phyloP scores from a whole-genome alignment of 1,140 invertebrate species.

The Mya arenaria region DNA sequence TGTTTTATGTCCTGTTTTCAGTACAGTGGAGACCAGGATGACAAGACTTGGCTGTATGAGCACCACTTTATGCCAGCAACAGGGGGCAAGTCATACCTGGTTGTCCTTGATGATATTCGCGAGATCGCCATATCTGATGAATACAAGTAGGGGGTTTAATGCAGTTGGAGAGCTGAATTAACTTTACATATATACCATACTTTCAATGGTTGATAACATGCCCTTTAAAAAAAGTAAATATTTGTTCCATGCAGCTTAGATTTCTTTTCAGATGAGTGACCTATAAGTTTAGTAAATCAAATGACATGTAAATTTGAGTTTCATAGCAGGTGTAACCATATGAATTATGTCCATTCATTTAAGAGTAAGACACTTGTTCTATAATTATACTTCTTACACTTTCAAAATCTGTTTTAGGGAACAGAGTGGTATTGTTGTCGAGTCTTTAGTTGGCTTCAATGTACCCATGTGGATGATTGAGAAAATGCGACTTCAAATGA shows the following conservation, averaged over 20 bases:
- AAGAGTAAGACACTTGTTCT: too few relatives aligned
- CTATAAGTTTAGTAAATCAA: too few relatives aligned
- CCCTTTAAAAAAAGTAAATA: too few relatives aligned
- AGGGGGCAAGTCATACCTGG: conserved; percentile 90
- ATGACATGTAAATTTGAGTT: too few relatives aligned
- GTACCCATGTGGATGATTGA: conserved; percentile 87
- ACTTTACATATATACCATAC: too few relatives aligned
- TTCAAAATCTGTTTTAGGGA: conserved; percentile 79
- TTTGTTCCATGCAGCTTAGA: too few relatives aligned
- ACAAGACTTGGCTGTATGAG: conserved; percentile 91
- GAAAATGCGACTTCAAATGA: conserved; percentile 85
- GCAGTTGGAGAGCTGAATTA: too few relatives aligned
- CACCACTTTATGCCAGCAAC: conserved; percentile 89
- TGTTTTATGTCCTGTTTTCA: conserved; percentile 69
- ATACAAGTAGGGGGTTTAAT: conserved; percentile 85
- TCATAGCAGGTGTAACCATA: too few relatives aligned
- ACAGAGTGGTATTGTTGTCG: conserved; percentile 85
- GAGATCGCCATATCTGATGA: conserved; percentile 88
- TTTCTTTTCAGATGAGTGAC: too few relatives aligned
- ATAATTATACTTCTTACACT: not conserved
- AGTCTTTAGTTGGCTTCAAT: conserved; percentile 88
- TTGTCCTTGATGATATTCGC: conserved; percentile 91
- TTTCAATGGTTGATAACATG: too few relatives aligned
- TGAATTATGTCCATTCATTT: too few relatives aligned
- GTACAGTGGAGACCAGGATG: conserved; percentile 90